Evolutionary conservation across 2,888 invertebrate genomes (phyloP).

Genomic region (Diplazon laetatorius): DNA sequence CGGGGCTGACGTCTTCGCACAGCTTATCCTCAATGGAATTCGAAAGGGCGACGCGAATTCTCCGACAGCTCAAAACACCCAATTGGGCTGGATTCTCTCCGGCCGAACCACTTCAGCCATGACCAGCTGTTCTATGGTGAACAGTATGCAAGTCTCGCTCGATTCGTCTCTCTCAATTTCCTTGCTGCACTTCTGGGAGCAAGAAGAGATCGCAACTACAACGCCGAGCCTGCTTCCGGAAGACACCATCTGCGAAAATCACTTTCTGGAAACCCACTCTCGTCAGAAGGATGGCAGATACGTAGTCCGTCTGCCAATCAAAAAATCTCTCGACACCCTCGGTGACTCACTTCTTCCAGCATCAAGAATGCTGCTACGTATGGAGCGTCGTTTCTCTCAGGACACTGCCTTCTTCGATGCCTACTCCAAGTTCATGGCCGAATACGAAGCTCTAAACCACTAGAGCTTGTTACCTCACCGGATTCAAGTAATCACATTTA

Average conservation of each 20-base stretch:
- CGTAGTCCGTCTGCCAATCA: constrained; percentile 37
- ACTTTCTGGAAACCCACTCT: not conserved
- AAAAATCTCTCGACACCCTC: not conserved
- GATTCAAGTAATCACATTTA: not conserved
- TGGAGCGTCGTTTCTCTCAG: constrained; percentile 19
- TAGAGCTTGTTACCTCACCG: not conserved
- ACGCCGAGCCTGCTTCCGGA: not conserved
- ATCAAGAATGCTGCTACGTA: not conserved
- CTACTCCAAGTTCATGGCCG: not conserved
- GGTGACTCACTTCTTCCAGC: constrained; percentile 5
- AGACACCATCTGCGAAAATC: constrained; percentile 1
- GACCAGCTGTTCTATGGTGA: not conserved
- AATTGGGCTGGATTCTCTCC: constrained; percentile 38
- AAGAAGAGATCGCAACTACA: constrained; percentile 3
- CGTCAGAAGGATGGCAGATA: constrained; percentile 19
- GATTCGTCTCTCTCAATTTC: not conserved
- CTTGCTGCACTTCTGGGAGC: not conserved
- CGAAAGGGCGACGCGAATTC: not conserved
- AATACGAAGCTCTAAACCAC: not conserved
- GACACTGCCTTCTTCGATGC: not conserved
- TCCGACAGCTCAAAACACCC: constrained; percentile 32
- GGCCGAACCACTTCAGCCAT: not conserved
- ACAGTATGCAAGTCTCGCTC: not conserved
- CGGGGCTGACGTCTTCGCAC: constrained; percentile 29
- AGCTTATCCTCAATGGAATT: constrained; percentile 14